Evolutionary conservation across 1,140 invertebrate genomes (phyloP).

Genomic region (Amyelois transitella): DNA sequence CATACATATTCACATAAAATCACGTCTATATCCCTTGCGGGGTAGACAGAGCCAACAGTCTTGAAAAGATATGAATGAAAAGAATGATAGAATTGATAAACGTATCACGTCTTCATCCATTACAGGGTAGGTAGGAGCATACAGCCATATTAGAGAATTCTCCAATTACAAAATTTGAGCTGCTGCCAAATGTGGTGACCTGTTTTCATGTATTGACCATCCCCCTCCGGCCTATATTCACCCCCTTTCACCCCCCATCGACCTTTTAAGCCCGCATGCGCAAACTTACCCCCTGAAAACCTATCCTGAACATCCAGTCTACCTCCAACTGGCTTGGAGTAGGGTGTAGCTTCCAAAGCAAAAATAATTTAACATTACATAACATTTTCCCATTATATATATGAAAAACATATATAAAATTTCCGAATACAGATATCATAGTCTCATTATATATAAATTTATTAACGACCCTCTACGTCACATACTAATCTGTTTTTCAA

Average conservation of each 20-base stretch:
- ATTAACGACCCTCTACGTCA: slow-evolving; percentile 47
- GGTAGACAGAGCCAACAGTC: too few species aligned
- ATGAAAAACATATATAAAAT: slow-evolving; percentile 54
- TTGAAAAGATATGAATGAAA: too few species aligned
- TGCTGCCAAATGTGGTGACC: not conserved
- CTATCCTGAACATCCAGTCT: slow-evolving; percentile 29
- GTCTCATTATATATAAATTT: slow-evolving; percentile 21
- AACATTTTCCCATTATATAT: slow-evolving; percentile 33
- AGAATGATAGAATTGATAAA: too few species aligned
- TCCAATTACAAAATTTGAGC: not conserved
- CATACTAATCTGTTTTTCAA: slow-evolving; percentile 61
- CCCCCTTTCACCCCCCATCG: slow-evolving; percentile 29
- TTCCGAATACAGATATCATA: slow-evolving; percentile 18
- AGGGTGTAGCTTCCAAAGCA: slow-evolving; percentile 1
- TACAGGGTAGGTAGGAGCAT: too few species aligned
- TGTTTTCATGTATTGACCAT: slow-evolving; percentile 4
- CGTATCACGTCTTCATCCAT: too few species aligned
- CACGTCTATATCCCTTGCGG: too few species aligned
- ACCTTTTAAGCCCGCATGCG: slow-evolving; percentile 57
- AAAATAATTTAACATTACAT: slow-evolving; percentile 5
- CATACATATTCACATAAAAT: too few species aligned
- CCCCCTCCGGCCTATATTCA: slow-evolving; percentile 17
- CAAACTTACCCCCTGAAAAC: slow-evolving; percentile 18
- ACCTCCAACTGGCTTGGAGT: slow-evolving; percentile 12
- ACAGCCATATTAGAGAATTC: not conserved